phyloP scores from a whole-genome alignment of 1,140 invertebrate genomes.

The Pararge aegeria region DNA sequence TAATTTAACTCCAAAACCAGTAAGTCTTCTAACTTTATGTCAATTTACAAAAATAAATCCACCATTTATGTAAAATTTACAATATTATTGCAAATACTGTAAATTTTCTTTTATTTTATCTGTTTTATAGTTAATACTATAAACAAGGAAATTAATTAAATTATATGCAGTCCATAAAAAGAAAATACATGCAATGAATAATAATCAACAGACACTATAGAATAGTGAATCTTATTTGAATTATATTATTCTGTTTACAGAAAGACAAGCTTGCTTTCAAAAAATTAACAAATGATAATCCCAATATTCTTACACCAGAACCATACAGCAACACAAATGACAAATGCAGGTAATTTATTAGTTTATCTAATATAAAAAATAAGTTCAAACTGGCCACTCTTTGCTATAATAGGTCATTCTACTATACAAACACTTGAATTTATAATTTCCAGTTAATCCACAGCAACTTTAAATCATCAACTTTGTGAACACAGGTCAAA shows the following conservation, averaged over 20 bases:
- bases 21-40: constrained; percentile 39
- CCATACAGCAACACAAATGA: constrained; percentile 45
- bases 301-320: constrained; percentile 52
- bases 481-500: no score
- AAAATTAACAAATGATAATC: constrained; percentile 51
- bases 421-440: no score
- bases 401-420: no score
- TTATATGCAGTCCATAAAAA: background rate
- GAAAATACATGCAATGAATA: no score
- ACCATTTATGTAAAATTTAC: no score
- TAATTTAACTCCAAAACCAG: constrained; percentile 65
- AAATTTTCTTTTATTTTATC: no score
- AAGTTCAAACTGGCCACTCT: no score
- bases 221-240: background rate
- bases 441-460: no score
- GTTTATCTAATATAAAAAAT: no score
- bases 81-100: no score
- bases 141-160: background rate
- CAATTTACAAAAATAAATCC: background rate
- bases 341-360: constrained; percentile 56
- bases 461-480: no score
- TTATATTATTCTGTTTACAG: constrained; percentile 37
- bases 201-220: no score
- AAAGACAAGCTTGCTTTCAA: constrained; percentile 40
- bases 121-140: background rate